Conservation (phyloP, 2,797 vertebrate genomes). For the Pygocentrus nattereri region DNA sequence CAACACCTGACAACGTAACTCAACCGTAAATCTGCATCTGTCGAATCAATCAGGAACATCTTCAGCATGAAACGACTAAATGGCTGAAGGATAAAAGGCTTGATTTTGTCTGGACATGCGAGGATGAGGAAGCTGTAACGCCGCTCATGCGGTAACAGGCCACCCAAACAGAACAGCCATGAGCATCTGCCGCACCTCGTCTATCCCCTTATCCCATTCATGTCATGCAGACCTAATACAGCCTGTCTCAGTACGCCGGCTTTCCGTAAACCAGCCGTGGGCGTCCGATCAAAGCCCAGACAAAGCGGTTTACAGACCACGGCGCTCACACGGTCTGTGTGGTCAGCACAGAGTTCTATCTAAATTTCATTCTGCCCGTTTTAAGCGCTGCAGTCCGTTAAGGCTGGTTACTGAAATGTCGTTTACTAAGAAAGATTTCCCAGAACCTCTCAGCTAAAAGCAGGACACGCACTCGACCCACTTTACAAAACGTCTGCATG, state of each 20-base stretch:
- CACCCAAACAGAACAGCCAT: conserved; percentile 40
- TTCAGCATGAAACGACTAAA: background rate
- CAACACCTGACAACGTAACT: background rate
- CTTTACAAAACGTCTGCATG: too few species aligned
- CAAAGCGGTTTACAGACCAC: conserved; percentile 1
- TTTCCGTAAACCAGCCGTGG: background rate
- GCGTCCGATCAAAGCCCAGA: background rate
- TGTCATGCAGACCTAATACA: conserved; percentile 35
- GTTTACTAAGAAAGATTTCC: too few species aligned
- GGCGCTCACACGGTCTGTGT: background rate
- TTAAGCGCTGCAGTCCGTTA: too few species aligned
- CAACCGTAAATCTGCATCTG: background rate
- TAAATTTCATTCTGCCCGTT: too few species aligned
- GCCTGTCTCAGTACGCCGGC: conserved; percentile 27
- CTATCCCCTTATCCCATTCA: conserved; percentile 9
- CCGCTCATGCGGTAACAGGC: conserved; percentile 19
- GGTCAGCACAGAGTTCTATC: background rate
- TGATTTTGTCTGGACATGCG: background rate
- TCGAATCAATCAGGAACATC: background rate
- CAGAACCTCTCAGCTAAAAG: too few species aligned
- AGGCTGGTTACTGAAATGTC: too few species aligned
- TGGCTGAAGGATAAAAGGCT: background rate
- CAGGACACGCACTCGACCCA: too few species aligned
- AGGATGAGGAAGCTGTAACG: background rate
- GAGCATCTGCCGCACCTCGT: conserved; percentile 28